Base-by-base conservation (phyloP, 1,140 invertebrate genomes). In the Trypoxylus dichotomus region DNA sequence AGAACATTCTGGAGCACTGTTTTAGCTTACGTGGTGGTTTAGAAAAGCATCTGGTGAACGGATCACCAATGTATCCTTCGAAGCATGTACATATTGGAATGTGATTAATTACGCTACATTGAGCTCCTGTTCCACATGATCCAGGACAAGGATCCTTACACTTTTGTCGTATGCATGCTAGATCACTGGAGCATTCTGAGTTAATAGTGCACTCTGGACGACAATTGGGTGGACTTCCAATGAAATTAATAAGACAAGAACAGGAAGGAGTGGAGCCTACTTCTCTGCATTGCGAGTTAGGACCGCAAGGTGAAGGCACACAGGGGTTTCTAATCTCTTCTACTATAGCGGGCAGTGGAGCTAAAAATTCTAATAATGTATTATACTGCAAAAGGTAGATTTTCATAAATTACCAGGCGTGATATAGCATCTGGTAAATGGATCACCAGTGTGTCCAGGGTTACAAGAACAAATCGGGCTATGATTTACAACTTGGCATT, bases 371-470 rank as follows among this genome's bases (percentile, higher is more conserved):
- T 3, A 27, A 29, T 27, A 11, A 58, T 58, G 21, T 58, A 58
- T 71, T 13, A 21, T 19, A 6, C 10, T 43, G 19, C 41, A 74
- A 41, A 41, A 19, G 6, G 0, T 19, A 71, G 8, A 25, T 42
- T 42, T 74, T 42, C 15, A n/a, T 37, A 43, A 41, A 10, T 87
- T 87, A 88, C 87, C 82, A 29, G 87, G 85, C 75, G 90, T 87
- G 5, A 85, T 85, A 24, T 83, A 87, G 82, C 93, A 95, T 83
- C 91, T 90, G 73, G 89, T 89, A 82, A 94, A 94, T 32, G 93
- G 94, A 89, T 96, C 94, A 81, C 95, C 95, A 82, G 90, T 88
- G 75, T 92, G 90, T 76, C 91, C 91, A 29, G 86, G 82, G 72
- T 89, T 89, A 84, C 94, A 95, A 25, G 88, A 88, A 83, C 94